These are phyloP conservation scores for Drosophila gaucha DNA, from an alignment of 2,888 invertebrate genomes.

Conservation along the genomic window DNA sequence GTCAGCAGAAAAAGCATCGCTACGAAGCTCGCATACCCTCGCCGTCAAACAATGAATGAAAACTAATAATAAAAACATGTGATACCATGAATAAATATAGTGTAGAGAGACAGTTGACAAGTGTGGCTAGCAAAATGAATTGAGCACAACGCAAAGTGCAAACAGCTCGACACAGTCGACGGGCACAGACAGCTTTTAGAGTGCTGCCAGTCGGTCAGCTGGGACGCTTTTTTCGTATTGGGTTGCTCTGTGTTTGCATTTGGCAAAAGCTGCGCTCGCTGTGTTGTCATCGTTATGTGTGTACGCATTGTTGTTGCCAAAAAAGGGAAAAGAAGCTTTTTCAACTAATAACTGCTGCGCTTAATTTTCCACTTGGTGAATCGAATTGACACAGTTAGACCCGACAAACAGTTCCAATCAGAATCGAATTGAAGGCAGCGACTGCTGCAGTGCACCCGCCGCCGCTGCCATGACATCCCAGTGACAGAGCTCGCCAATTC, in stretches of 20 bases:
- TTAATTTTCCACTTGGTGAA: constrained; percentile 40
- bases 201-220: constrained; percentile 43
- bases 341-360: constrained; percentile 46
- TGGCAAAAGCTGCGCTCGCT: constrained; percentile 42
- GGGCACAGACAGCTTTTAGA: neutral
- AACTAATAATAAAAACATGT: neutral
- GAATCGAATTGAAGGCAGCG: neutral
- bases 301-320: constrained; percentile 42
- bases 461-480: constrained; percentile 31
- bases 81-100: neutral
- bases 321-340: constrained; percentile 54
- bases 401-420: too few species aligned
- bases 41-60: neutral
- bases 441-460: constrained; percentile 29
- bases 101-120: too few species aligned
- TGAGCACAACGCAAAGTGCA: neutral
- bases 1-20: too few species aligned
- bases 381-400: constrained; percentile 52
- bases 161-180: neutral
- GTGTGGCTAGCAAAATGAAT: neutral
- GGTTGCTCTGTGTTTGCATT: constrained; percentile 27
- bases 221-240: constrained; percentile 38
- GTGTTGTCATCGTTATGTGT: constrained; percentile 64
- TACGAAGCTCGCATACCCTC: constrained; percentile 9
- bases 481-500: constrained; percentile 8